Conservation (phyloP, 2,888 invertebrate species). For the Patella depressa region DNA sequence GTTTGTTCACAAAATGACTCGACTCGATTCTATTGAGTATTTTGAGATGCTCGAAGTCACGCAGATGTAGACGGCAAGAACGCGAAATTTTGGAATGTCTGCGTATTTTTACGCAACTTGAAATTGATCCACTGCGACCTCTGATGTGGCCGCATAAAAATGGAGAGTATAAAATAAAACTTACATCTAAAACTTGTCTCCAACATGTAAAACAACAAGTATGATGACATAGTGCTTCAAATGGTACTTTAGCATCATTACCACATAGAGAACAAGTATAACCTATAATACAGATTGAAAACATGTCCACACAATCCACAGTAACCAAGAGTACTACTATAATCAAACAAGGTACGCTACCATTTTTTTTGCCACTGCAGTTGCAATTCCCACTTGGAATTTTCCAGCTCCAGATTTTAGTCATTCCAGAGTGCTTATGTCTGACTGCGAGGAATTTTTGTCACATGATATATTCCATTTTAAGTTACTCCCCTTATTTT, state of each 20-base stretch:
- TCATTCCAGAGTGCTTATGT: not conserved
- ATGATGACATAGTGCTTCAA: conserved; percentile 59
- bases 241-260: conserved; percentile 54
- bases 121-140: too few relatives aligned
- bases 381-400: not conserved
- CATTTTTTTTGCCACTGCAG: not conserved
- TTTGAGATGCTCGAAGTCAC: too few relatives aligned
- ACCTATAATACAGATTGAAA: conserved; percentile 36
- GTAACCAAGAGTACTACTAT: not conserved
- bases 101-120: too few relatives aligned
- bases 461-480: too few relatives aligned
- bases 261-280: conserved; percentile 51
- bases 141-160: too few relatives aligned
- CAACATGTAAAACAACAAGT: conserved; percentile 65
- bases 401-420: not conserved
- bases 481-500: too few relatives aligned
- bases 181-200: conserved; percentile 58
- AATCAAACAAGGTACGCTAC: not conserved
- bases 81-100: too few relatives aligned
- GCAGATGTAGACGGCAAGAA: too few relatives aligned
- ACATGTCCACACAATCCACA: too few relatives aligned
- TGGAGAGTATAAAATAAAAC: not conserved
- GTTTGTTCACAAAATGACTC: too few relatives aligned
- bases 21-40: too few relatives aligned
- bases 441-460: too few relatives aligned